phyloP scores from a whole-genome alignment of 2,113 vertebrate genomes.

The Siniperca knerii region DNA sequence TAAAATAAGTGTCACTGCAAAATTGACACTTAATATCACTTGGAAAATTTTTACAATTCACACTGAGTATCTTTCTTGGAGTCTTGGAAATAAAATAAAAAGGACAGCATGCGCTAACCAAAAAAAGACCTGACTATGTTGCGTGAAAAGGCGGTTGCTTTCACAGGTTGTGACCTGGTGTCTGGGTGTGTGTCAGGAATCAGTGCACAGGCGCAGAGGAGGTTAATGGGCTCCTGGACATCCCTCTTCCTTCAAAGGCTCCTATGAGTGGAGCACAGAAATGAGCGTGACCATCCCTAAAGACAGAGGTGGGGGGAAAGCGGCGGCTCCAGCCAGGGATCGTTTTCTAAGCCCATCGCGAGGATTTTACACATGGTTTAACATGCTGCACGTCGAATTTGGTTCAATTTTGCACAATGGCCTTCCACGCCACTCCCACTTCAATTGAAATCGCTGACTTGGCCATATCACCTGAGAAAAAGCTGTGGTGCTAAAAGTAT shows the following conservation, averaged over 20 bases:
- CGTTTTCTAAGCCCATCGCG: conserved; percentile 74
- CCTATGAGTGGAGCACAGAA: conserved; percentile 55
- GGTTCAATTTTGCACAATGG: conserved; percentile 78
- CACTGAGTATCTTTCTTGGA: background rate
- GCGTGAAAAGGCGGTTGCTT: conserved; percentile 22
- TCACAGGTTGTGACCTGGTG: conserved; percentile 54
- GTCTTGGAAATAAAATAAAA: conserved; percentile 5
- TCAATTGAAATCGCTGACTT: conserved; percentile 73
- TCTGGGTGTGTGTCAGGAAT: conserved; percentile 51
- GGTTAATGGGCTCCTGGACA: conserved; percentile 73
- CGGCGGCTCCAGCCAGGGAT: conserved; percentile 69
- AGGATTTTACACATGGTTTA: conserved; percentile 85
- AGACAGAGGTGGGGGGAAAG: conserved; percentile 65
- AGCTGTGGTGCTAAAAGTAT: conserved; percentile 40
- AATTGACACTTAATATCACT: conserved; percentile 32
- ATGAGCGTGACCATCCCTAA: conserved; percentile 74
- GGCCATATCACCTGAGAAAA: conserved; percentile 60
- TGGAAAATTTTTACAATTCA: background rate
- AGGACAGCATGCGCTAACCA: background rate
- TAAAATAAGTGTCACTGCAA: conserved; percentile 40
- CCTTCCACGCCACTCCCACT: conserved; percentile 71
- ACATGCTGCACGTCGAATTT: conserved; percentile 77
- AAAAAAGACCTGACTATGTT: background rate
- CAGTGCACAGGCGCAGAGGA: conserved; percentile 44
- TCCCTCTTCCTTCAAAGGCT: conserved; percentile 72